phyloP scores from a whole-genome alignment of 2,797 vertebrate species.

The Vespertilio murinus region DNA sequence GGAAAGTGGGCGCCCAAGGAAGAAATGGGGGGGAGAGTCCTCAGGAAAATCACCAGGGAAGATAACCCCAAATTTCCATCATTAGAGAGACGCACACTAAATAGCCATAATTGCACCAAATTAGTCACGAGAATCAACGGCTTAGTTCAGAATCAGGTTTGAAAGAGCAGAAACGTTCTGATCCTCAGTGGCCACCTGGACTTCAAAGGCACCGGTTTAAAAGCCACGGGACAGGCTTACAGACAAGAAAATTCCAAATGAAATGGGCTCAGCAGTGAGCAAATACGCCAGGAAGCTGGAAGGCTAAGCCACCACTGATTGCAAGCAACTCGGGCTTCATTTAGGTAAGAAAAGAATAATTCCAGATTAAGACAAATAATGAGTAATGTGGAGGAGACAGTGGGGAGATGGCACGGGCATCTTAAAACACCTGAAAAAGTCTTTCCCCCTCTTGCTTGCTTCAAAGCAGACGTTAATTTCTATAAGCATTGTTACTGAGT shows the following conservation, averaged over 20 bases:
- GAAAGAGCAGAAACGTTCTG: conserved; percentile 10
- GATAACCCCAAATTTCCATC: not conserved
- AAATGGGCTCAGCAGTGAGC: not conserved
- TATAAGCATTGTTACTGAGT: not conserved
- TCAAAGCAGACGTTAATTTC: conserved; percentile 34
- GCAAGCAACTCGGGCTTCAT: not conserved
- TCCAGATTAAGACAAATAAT: not conserved
- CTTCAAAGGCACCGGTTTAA: conserved; percentile 27
- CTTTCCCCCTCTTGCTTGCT: not conserved
- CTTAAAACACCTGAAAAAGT: not conserved
- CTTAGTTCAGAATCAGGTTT: not conserved
- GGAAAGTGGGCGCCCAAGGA: conserved; percentile 12
- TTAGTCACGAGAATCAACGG: not conserved
- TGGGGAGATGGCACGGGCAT: not conserved
- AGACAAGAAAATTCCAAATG: not conserved
- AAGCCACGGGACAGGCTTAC: not conserved
- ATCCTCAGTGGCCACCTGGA: not conserved
- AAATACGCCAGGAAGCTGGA: not conserved
- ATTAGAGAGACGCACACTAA: not conserved
- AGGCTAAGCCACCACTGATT: not conserved
- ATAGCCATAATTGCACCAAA: not conserved
- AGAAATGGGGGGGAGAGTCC: not conserved
- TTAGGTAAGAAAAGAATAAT: conserved; percentile 1
- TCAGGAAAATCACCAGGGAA: conserved; percentile 12
- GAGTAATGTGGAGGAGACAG: not conserved